Evolutionary conservation across 2,113 vertebrate genomes (phyloP), one percentile per base, ranked within the genome.

Genomic region (Condylura cristata): DNA sequence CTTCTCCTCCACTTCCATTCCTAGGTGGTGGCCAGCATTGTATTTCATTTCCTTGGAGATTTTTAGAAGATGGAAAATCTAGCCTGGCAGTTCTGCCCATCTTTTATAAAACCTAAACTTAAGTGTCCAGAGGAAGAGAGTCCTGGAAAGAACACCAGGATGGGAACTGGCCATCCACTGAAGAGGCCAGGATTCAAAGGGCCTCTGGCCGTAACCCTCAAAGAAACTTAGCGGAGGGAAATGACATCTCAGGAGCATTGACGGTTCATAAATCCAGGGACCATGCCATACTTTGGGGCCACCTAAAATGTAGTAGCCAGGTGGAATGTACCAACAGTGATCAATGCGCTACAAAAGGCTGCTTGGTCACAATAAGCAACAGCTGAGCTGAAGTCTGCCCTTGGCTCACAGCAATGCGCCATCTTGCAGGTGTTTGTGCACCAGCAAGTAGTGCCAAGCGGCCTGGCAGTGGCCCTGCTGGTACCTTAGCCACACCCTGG

Each of bases 401-500:
- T 30, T 66, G 28, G 22, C 32, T n/a, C 13, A 44, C 2, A 58
- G 26, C 16, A 5, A 3, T 5, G 11, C 2, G 10, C 16, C 26
- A 13, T 0, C 3, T 9, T 9, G 3, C 24, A 58, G 56, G 28
- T 18, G 9, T 20, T 17, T 12, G 22, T 8, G 34, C 8, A 6
- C 20, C 2, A 3, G 12, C 17, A 14, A 13, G 51, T 56, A 8
- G 32, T 1, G 0, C 0, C 8, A 0, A 1, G 1, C 0, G 56
- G 5, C 41, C n/a, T 30, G 37, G 61, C 41, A 46, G 26, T 22
- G 30, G 22, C 20, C 79, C 48, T 34, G 2, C 28, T 71, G 44
- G n/a, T 17, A 30, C 41, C 41, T 51, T 53, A 71, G 53, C 1
- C 20, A n/a, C 39, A 6, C 8, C 12, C 12, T 8, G 3, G 20